These are phyloP conservation scores for Drosophila chauvacae DNA, from an alignment of 1,140 invertebrate species.

Conservation along the genomic window DNA sequence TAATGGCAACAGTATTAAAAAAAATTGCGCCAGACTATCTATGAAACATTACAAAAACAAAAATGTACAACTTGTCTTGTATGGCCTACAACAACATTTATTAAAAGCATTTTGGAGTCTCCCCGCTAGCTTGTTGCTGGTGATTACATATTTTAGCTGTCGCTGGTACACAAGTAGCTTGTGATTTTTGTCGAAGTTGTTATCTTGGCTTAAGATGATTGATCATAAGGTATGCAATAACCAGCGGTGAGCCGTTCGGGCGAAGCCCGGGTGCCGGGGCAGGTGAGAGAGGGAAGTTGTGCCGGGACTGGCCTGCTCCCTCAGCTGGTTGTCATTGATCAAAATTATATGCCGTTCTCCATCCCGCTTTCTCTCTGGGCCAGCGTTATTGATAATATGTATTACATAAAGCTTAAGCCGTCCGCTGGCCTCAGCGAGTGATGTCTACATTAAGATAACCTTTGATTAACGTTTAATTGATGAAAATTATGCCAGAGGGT, in stretches of 20 bases:
- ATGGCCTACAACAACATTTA: constrained; percentile 69
- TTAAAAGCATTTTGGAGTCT: constrained; percentile 77
- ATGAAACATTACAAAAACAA: constrained; percentile 43
- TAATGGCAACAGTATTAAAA: constrained; percentile 81
- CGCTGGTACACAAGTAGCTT: constrained; percentile 70
- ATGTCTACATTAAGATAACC: constrained; percentile 76
- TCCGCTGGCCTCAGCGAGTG: constrained; percentile 37
- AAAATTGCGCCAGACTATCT: constrained; percentile 69
- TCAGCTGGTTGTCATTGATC: constrained; percentile 62
- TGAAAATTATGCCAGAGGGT: constrained; percentile 58
- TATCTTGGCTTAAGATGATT: constrained; percentile 74
- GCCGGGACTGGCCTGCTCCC: constrained; percentile 6
- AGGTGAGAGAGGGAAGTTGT: constrained; percentile 3
- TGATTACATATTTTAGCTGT: constrained; percentile 78
- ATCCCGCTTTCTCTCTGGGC: constrained; percentile 1
- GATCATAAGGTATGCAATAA: constrained; percentile 69
- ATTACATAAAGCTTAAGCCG: constrained; percentile 68
- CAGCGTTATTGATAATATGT: constrained; percentile 42
- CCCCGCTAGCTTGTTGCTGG: constrained; percentile 45
- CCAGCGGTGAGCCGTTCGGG: constrained; percentile 31
- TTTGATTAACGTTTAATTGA: constrained; percentile 70
- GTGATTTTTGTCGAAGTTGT: constrained; percentile 64
- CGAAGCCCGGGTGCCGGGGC: constrained; percentile 31
- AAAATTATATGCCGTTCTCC: constrained; percentile 21
- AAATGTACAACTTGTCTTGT: constrained; percentile 60